A percentile compares a stretch with the other conserved stretches of the same genome.
Conservation (phyloP, 2,797 vertebrate genomes). For the Poecilia wingei region DNA sequence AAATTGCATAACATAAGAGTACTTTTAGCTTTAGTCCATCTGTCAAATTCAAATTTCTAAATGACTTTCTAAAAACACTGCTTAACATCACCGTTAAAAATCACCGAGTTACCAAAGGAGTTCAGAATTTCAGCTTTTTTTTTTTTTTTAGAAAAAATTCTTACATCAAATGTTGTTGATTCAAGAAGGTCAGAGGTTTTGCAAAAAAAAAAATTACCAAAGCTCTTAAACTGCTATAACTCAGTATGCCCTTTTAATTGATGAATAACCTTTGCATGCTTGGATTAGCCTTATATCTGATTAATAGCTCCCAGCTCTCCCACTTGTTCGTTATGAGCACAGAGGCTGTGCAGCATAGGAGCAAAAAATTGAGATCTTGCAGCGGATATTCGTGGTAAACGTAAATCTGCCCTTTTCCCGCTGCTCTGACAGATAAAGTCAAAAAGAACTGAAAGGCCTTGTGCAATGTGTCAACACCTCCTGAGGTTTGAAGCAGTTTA, state of each 20-base stretch:
- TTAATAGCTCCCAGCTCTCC: conserved; percentile 67
- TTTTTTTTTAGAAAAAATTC: not conserved
- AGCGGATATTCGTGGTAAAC: not conserved
- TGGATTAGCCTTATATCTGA: conserved; percentile 66
- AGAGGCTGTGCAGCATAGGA: conserved; percentile 34
- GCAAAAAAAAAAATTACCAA: conserved; percentile 14
- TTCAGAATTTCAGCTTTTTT: not conserved
- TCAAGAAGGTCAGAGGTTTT: conserved; percentile 23
- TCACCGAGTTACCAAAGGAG: not conserved
- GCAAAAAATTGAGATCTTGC: not conserved
- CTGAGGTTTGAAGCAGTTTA: not conserved
- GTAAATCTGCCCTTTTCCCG: not conserved
- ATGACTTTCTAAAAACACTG: not conserved
- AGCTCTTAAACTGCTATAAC: conserved; percentile 58
- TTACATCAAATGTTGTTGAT: not conserved
- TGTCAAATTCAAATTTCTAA: not conserved
- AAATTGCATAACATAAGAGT: not conserved
- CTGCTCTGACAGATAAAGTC: not conserved
- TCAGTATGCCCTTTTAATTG: conserved; percentile 53
- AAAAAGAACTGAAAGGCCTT: not conserved
- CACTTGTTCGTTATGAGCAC: conserved; percentile 52
- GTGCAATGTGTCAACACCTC: not conserved
- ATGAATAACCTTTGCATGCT: conserved; percentile 75
- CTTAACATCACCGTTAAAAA: not conserved
- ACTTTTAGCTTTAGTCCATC: not conserved